Evolutionary conservation across 2,113 vertebrate species (phyloP).

Genomic region (human (Homo sapiens)): DNA sequence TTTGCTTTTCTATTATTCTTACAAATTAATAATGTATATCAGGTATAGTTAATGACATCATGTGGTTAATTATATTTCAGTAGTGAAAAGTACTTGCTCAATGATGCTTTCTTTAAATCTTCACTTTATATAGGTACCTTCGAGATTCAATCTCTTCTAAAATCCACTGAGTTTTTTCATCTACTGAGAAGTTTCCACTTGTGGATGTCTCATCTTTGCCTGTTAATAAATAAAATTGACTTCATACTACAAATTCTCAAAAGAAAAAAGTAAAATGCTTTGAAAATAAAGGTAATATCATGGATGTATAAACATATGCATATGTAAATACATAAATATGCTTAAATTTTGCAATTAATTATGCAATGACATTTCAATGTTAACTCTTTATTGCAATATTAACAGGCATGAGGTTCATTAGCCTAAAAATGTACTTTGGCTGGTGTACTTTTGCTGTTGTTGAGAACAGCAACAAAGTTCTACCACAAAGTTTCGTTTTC

Average conservation of each 20-base stretch:
- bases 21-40: background rate
- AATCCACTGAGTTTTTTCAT: slow-evolving; percentile 66
- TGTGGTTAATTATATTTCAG: background rate
- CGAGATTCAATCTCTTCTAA: slow-evolving; percentile 76
- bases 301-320: background rate
- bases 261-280: slow-evolving; percentile 18
- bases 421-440: background rate
- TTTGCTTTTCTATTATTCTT: background rate
- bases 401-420: background rate
- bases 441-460: background rate
- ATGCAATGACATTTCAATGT: background rate
- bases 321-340: background rate
- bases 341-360: background rate
- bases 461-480: background rate
- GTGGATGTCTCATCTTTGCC: slow-evolving; percentile 61
- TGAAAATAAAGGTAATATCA: background rate
- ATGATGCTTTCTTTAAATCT: slow-evolving; percentile 33
- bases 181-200: slow-evolving; percentile 19
- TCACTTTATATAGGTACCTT: slow-evolving; percentile 77
- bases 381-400: background rate
- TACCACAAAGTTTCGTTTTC: background rate
- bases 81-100: slow-evolving; percentile 51
- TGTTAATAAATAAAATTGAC: slow-evolving; percentile 58
- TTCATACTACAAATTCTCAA: slow-evolving; percentile 36
- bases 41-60: background rate